These are phyloP conservation scores for Ictidomys tridecemlineatus DNA, from an alignment of 2,113 vertebrate species.

Conservation along the genomic window DNA sequence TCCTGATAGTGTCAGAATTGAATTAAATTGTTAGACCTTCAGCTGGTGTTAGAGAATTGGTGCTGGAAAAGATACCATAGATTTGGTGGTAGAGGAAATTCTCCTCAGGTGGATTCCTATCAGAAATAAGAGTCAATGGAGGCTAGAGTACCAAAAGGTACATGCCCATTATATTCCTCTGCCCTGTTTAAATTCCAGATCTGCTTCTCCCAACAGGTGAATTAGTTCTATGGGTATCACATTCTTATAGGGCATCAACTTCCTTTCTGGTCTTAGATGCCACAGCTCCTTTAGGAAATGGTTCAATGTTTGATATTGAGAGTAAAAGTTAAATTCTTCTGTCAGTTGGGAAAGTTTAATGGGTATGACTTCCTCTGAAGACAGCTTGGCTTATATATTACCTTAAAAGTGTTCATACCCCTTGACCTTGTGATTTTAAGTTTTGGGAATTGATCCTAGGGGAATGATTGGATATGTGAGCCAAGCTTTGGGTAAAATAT, in stretches of 20 bases:
- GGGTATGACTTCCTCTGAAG: background rate
- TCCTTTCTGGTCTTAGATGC: background rate
- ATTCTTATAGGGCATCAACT: background rate
- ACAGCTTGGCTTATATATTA: background rate
- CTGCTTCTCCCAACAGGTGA: background rate
- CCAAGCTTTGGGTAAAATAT: conserved; percentile 24
- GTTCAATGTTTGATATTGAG: background rate
- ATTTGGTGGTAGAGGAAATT: background rate
- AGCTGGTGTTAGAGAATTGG: background rate
- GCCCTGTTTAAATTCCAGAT: background rate
- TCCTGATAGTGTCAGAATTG: no score
- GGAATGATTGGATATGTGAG: background rate
- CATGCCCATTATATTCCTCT: background rate
- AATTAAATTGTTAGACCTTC: background rate
- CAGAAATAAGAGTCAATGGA: background rate
- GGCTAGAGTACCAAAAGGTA: background rate
- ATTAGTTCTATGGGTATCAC: background rate
- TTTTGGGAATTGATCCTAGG: background rate
- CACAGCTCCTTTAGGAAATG: background rate
- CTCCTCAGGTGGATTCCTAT: background rate
- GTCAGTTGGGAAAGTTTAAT: background rate
- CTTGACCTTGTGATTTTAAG: conserved; percentile 35
- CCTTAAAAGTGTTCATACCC: background rate
- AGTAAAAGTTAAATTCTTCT: conserved; percentile 33
- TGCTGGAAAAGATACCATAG: background rate